A percentile compares a stretch with the other conserved stretches of the same genome.
phyloP scores from a whole-genome alignment of 2,113 vertebrate species.

The Leiothrix lutea region DNA sequence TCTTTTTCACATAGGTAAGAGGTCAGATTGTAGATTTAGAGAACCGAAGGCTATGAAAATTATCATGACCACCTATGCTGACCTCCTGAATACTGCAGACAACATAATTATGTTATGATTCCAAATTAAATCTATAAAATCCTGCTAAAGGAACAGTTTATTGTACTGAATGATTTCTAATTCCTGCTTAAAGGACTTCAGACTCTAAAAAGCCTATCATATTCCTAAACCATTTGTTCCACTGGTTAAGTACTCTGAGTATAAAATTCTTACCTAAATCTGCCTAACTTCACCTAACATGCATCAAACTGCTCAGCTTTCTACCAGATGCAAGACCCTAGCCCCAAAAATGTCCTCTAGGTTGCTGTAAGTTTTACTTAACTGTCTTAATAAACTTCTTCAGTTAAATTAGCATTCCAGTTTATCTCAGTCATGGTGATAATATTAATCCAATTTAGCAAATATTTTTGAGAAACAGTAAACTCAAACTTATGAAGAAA shows the following conservation, averaged over 20 bases:
- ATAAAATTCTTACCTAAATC: constrained; percentile 3
- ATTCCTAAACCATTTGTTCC: not conserved
- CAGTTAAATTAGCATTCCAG: not conserved
- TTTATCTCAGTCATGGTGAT: not conserved
- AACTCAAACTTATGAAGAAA: not conserved
- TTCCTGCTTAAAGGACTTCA: not conserved
- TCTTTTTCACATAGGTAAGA: not conserved
- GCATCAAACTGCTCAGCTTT: not conserved
- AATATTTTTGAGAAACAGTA: not conserved
- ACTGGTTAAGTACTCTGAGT: not conserved
- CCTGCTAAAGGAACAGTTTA: not conserved
- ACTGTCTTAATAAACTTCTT: not conserved
- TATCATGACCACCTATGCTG: not conserved
- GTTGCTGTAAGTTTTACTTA: not conserved
- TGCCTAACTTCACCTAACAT: not conserved
- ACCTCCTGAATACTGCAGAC: not conserved
- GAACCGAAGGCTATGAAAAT: not conserved
- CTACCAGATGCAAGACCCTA: not conserved
- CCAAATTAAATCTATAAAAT: not conserved
- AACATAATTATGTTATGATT: not conserved
- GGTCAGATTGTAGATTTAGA: not conserved
- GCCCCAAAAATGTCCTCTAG: not conserved
- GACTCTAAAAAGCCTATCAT: not conserved
- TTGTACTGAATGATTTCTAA: not conserved
- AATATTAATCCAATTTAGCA: not conserved